Conservation (phyloP, 2,113 vertebrate species). For the Excalfactoria chinensis region DNA sequence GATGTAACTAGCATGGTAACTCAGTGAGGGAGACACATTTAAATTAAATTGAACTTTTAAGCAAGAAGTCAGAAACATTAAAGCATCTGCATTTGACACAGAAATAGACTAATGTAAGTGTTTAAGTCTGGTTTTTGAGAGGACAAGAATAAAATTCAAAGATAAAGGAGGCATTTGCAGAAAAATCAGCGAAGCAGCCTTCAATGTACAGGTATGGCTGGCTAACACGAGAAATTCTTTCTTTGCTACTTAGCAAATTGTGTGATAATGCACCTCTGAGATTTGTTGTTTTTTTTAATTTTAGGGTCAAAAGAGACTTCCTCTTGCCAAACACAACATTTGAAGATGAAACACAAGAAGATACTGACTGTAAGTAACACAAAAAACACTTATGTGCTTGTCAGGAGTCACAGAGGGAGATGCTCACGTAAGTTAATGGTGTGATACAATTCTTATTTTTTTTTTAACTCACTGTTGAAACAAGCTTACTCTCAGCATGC, state of each 20-base stretch:
- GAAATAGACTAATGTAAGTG: fast-evolving
- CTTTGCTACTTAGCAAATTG: not conserved
- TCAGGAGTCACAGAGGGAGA: not conserved
- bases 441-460: no score
- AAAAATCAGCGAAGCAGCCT: not conserved
- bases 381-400: not conserved
- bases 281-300: not conserved
- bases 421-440: not conserved
- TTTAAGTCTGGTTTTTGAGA: not conserved
- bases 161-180: not conserved
- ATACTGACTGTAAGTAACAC: not conserved
- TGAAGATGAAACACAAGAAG: not conserved
- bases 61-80: not conserved
- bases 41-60: not conserved
- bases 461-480: no score
- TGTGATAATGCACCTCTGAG: not conserved
- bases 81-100: not conserved
- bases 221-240: not conserved
- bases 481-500: not conserved
- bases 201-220: not conserved
- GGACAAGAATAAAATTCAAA: not conserved
- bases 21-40: not conserved
- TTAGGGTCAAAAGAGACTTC: not conserved
- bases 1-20: not conserved
- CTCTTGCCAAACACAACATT: not conserved